Evolutionary conservation across 2,113 vertebrate genomes (phyloP), one percentile per base, ranked within the genome.

Genomic region (Podocnemis expansa): DNA sequence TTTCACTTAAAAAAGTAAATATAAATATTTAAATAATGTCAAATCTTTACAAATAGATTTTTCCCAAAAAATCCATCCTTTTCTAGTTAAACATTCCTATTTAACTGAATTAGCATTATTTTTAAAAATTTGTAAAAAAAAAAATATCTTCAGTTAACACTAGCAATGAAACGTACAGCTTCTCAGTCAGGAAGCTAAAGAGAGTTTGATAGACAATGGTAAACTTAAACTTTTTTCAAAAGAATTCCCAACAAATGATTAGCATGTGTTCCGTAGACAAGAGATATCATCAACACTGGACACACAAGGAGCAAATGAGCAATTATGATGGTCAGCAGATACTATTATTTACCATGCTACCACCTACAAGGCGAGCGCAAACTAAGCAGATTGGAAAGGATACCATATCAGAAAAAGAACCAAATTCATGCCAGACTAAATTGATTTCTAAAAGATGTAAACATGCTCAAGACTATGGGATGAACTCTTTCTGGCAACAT

Each of bases 401-500:
- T 67, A 60, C 73, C 82, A 52, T 22, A 73, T 29, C 49, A 49
- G 27, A 38, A 89, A 13, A 4, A 80, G 60, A 95, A 38, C 10
- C 78, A 89, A 85, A 34, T 13, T 47, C 94, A 87, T 58, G 3
- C 38, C 80, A 78, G 27, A 55, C 54, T 92, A 92, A 92, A 92
- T 95, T 91, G 47, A 55, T 82, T 94, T 96, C 87, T 93, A 93
- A 55, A 88, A 88, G 29, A 1, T 93, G 63, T 95, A 96, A 95
- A 88, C 76, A 89, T 55, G 21, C 55, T 87, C 67, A 92, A 0
- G 1, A 29, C 56, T 94, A 45, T 78, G 84, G 96, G 84, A 84
- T 0, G 13, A 85, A 41, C 31, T 91, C 87, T 88, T 24, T 34
- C 17, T 96, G 73, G 49, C 21, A 96, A 82, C 78, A 87, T 51